Base-by-base conservation (phyloP, 2,888 invertebrate genomes). In the Heteromyza rotundicornis region DNA sequence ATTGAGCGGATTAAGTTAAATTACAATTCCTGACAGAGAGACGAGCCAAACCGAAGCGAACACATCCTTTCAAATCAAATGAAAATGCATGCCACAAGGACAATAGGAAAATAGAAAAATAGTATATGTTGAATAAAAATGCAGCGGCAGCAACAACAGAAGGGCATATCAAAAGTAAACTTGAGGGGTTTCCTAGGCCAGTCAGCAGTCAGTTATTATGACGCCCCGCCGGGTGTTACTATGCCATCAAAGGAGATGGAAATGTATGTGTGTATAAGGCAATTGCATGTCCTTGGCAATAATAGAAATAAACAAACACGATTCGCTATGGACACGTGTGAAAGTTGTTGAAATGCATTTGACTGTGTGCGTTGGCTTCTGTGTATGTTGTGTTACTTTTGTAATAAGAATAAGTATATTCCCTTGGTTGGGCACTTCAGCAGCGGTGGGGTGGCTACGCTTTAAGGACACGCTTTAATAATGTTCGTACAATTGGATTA, bases 1-100 rank as follows among this genome's bases (percentile, higher is more conserved):
- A 70, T 78, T 78, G 77, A 78, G 78, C 77, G 77, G 77, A 78
- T 78, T 78, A 77, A 76, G 76, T 76, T 74, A 72, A 76, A 78
- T 76, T 78, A 77, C 73, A 77, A 74, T 72, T 73, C 71, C 71
- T 73, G 59, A 20, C 70, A 68, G 63, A 61, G n/a, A n/a, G n/a
- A n/a, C n/a, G n/a, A n/a, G n/a, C n/a, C n/a, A n/a, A n/a, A n/a
- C n/a, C n/a, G n/a, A n/a, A n/a, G 40, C 40, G 14, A n/a, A n/a
- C 40, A 40, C n/a, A 40, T 8, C 40, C 40, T 40, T 40, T 40
- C n/a, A n/a, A 8, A 40, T 8, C 12, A n/a, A 40, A 40, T n/a
- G 40, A n/a, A 49, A 57, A 24, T 36, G 57, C 44, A 57, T 32
- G 20, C 17, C 17, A 20, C 47, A 2, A 47, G 20, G 20, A 47